A percentile compares a stretch with the other conserved stretches of the same genome.
phyloP scores from a whole-genome alignment of 2,888 invertebrate species.

The Lacanobia wlatinum region DNA sequence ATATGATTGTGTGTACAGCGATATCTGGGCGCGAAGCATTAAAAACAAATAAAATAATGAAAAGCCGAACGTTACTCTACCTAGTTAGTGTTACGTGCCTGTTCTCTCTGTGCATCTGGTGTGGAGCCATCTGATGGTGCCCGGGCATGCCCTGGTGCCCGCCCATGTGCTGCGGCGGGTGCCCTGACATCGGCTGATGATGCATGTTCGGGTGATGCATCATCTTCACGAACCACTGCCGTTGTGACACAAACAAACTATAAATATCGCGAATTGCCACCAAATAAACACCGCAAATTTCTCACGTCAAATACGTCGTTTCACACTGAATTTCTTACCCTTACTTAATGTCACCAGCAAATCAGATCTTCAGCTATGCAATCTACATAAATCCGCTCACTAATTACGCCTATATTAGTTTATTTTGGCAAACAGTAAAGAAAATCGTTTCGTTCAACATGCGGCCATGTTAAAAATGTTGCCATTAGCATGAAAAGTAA shows the following conservation, averaged over 20 bases:
- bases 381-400: conserved; percentile 84
- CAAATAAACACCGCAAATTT: conserved; percentile 83
- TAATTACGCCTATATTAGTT: conserved; percentile 80
- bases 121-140: conserved; percentile 92
- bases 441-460: conserved; percentile 94
- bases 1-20: conserved; percentile 59
- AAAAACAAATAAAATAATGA: conserved; percentile 78
- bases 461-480: conserved; percentile 95
- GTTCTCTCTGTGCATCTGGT: conserved; percentile 92
- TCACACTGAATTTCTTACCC: conserved; percentile 83
- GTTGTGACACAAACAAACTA: conserved; percentile 82
- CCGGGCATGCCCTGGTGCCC: conserved; percentile 86
- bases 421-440: conserved; percentile 95
- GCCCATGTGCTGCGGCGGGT: conserved; percentile 88
- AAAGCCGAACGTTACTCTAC: conserved; percentile 84
- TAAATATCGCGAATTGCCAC: conserved; percentile 70
- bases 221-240: conserved; percentile 84
- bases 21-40: conserved; percentile 55
- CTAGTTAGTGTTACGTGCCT: conserved; percentile 90
- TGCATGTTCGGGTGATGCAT: conserved; percentile 91
- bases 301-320: conserved; percentile 70
- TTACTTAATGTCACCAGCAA: conserved; percentile 75
- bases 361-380: conserved; percentile 77
- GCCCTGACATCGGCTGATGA: conserved; percentile 90
- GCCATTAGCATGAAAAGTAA: conserved; percentile 54